Evolutionary conservation across 2,113 vertebrate genomes (phyloP).

Genomic region (Zingel zingel): DNA sequence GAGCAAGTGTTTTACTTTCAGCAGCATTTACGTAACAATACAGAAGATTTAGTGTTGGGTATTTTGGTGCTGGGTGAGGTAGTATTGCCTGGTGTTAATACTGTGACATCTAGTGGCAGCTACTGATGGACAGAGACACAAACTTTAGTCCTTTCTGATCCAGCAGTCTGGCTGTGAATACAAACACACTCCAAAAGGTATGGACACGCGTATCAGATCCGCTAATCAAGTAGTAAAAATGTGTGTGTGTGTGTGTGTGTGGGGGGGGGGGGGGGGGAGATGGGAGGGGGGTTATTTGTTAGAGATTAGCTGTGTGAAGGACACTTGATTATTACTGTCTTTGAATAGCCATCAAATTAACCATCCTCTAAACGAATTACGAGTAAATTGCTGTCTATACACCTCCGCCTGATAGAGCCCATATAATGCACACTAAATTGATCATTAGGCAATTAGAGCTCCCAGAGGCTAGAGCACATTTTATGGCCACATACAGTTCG

Average conservation of each 20-base stretch:
- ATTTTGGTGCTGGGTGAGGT: conserved; percentile 10
- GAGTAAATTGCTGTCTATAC: conserved; percentile 66
- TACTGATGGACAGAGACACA: conserved; percentile 45
- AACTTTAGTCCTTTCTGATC: conserved; percentile 7
- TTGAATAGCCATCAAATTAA: conserved; percentile 74
- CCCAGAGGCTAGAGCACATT: conserved; percentile 56
- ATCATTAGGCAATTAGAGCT: conserved; percentile 75
- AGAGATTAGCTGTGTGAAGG: conserved; percentile 58
- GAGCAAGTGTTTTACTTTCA: conserved; percentile 54
- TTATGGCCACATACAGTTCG: conserved; percentile 53
- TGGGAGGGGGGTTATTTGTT: conserved; percentile 32
- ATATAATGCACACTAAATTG: conserved; percentile 72
- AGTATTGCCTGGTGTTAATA: conserved; percentile 65
- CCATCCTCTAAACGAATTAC: conserved; percentile 70
- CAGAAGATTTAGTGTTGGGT: conserved; percentile 51
- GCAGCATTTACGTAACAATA: conserved; percentile 63
- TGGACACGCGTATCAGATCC: conserved; percentile 6
- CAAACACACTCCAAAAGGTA: conserved; percentile 12
- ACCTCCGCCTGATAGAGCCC: conserved; percentile 67
- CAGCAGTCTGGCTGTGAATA: conserved; percentile 27
- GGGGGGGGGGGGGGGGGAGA: not conserved
- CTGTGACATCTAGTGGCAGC: conserved; percentile 79
- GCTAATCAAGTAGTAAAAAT: conserved; percentile 32
- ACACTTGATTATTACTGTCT: conserved; percentile 70
- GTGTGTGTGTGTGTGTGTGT: no score